A percentile compares a stretch with the other conserved stretches of the same genome.
Evolutionary conservation across 2,888 invertebrate genomes (phyloP).

Genomic region (Rhyacophila evoluta): DNA sequence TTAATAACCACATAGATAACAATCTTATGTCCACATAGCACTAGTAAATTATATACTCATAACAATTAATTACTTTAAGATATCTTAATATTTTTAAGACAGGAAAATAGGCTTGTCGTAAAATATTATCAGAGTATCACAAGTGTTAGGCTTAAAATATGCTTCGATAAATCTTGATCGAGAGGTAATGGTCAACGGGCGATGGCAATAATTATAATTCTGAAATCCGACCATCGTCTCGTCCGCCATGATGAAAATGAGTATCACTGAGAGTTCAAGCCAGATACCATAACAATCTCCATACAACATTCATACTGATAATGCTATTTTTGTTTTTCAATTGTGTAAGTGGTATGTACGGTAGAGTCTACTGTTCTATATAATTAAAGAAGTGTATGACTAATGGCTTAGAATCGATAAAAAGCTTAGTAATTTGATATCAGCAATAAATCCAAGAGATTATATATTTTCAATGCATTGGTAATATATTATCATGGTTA

Average conservation of each 20-base stretch:
- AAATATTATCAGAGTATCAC: too few relatives aligned
- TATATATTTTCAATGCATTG: conserved; percentile 10
- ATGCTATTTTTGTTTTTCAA: neutral
- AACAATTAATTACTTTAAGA: too few relatives aligned
- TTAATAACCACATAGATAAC: too few relatives aligned
- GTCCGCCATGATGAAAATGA: conserved; percentile 9
- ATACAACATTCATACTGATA: neutral
- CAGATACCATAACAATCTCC: neutral
- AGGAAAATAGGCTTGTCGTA: too few relatives aligned
- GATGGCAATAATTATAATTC: conserved; percentile 17
- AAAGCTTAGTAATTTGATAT: conserved; percentile 22
- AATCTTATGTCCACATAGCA: too few relatives aligned
- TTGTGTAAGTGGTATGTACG: neutral
- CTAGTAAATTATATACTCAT: too few relatives aligned
- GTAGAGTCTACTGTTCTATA: neutral
- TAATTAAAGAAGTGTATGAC: neutral
- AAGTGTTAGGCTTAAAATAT: neutral
- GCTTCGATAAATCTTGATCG: conserved; percentile 51
- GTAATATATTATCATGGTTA: conserved; percentile 7
- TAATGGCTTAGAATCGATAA: neutral
- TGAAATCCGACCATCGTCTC: neutral
- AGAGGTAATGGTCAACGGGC: conserved; percentile 6
- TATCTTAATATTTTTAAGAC: too few relatives aligned
- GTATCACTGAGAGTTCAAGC: neutral
- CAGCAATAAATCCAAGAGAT: neutral